Evolutionary conservation across 2,113 vertebrate genomes (phyloP).

Genomic region (Cisticola juncidis): DNA sequence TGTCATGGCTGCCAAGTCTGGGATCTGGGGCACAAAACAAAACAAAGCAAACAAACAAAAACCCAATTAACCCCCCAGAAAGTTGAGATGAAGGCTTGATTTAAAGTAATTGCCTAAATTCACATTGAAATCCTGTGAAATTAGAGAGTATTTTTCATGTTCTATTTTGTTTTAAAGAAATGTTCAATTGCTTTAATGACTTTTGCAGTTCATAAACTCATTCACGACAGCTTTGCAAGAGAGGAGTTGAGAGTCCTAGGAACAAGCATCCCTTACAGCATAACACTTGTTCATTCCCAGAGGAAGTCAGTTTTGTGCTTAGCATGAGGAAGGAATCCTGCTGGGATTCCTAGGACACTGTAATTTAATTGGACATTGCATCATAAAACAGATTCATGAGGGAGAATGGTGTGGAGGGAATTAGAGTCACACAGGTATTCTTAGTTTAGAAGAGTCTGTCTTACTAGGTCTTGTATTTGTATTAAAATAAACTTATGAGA

Average conservation of each 20-base stretch:
- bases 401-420: not conserved
- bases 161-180: not conserved
- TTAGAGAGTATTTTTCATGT: not conserved
- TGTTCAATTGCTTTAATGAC: not conserved
- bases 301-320: not conserved
- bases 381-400: not conserved
- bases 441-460: not conserved
- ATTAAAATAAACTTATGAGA: not conserved
- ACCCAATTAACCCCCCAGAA: not conserved
- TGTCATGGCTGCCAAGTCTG: not conserved
- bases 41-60: not conserved
- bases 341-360: not conserved
- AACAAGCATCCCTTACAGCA: not conserved
- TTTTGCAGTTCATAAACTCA: not conserved
- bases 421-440: not conserved
- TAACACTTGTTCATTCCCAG: not conserved
- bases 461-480: not conserved
- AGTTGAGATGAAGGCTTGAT: not conserved
- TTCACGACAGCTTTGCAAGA: not conserved
- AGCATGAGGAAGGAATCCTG: not conserved
- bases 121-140: not conserved
- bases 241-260: not conserved
- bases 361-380: slow-evolving; percentile 37
- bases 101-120: not conserved
- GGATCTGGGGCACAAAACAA: not conserved